Base-by-base conservation (phyloP, 1,140 invertebrate species). In the Cydia pomonella region DNA sequence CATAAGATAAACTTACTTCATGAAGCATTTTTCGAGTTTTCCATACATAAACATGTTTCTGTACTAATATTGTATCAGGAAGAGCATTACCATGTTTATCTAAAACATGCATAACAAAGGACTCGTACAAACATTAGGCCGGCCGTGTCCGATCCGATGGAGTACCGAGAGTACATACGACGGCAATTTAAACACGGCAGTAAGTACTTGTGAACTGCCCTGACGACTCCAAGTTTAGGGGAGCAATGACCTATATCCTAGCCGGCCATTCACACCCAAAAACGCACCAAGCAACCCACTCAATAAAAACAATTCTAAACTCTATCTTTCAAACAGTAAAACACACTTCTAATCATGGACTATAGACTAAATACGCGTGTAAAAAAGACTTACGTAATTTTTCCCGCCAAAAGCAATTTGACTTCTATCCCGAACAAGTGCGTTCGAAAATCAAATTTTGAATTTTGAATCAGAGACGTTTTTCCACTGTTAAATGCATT, bases 201-300 rank as follows among this genome's bases (percentile, higher is more conserved):
- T 50, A 50, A 86, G 87, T 90, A 90, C 90, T 90, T 91, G 87
- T 84, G 84, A 90, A 92, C 87, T 84, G 89, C 88, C 89, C 89
- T 83, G 89, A 90, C 89, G 89, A 80, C 88, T 89, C 83, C 80
- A 91, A 88, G 87, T 92, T 92, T 92, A 92, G 91, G 91, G 91
- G 91, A 92, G 91, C 91, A 92, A 89, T 90, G 91, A 92, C 91
- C 91, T 91, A 92, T 92, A 92, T 92, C 91, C 91, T 92, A 91
- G 91, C 81, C 82, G 82, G 80, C 78, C 79, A 59, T 82, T 80
- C 78, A 75, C 80, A 78, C 75, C 76, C 77, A 81, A 87, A 80
- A 90, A 89, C 85, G 87, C 77, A 80, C 69, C 80, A 90, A 90
- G 83, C 81, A 77, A 84, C 81, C 77, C 72, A 74, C 74, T 77